These are phyloP conservation scores for Bradypus variegatus DNA, from an alignment of 2,797 vertebrate genomes.

Conservation along the genomic window DNA sequence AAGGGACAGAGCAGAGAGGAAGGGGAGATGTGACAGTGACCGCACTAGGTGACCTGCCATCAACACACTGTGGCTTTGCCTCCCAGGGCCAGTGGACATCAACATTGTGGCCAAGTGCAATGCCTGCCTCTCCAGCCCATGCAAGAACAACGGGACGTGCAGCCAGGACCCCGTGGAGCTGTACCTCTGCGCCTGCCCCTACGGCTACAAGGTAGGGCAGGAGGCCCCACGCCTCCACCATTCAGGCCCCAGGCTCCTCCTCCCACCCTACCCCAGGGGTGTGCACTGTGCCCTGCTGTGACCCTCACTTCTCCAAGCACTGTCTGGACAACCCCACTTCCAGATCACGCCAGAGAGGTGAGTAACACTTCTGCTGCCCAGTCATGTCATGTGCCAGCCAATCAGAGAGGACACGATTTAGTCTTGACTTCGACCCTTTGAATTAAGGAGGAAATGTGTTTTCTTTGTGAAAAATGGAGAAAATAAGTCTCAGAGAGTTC, in stretches of 20 bases:
- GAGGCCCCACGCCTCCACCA: not conserved
- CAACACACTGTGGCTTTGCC: constrained; percentile 27
- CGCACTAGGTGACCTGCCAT: not conserved
- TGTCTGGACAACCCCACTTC: not conserved
- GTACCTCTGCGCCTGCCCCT: constrained; percentile 90
- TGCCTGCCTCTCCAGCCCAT: constrained; percentile 88
- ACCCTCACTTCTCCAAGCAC: not conserved
- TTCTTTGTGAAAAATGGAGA: not conserved
- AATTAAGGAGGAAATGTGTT: not conserved
- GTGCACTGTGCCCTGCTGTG: not conserved
- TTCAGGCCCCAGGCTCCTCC: not conserved
- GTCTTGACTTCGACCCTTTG: not conserved
- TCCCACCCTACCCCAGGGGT: not conserved
- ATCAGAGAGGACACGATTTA: not conserved
- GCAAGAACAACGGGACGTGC: constrained; percentile 94
- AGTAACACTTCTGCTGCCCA: not conserved
- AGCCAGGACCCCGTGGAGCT: constrained; percentile 80
- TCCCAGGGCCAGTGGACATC: constrained; percentile 85
- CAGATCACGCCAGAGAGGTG: not conserved
- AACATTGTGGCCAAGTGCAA: constrained; percentile 89
- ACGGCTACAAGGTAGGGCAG: constrained; percentile 86
- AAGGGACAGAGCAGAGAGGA: not conserved
- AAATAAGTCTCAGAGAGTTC: not conserved
- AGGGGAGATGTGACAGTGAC: not conserved
- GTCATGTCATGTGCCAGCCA: not conserved